Base-by-base conservation (phyloP, 2,888 invertebrate species). In the Acleris literana region DNA sequence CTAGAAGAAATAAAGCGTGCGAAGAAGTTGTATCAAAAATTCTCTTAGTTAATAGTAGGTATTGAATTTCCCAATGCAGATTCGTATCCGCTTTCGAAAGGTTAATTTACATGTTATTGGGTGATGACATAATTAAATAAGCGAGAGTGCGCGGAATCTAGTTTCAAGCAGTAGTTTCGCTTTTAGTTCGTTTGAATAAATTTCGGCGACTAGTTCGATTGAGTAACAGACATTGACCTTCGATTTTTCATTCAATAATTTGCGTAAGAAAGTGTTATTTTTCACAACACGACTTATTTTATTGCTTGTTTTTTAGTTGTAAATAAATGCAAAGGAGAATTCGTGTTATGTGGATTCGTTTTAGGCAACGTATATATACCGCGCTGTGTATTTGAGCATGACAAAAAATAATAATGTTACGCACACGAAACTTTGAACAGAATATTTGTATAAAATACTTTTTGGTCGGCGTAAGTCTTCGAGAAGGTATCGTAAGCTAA, bases 161-260 rank as follows among this genome's bases (percentile, higher is more conserved):
- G 69, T 71, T 68, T 73, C 76, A 75, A 79, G 72, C 73, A 72
- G 75, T 74, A 68, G 71, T 75, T 76, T 74, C 73, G 70, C 73
- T 74, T 72, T 77, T 75, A 70, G 60, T 68, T 69, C 69, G 71
- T 75, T 64, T 72, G 71, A 76, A 70, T 71, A 70, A 70, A 73
- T 72, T 74, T 68, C 63, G 68, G 64, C 59, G 67, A 69, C 68
- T 69, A 72, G 72, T 70, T 71, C 54, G 67, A 70, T 74, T 73
- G 71, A 74, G 69, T 71, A 75, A 76, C 70, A 75, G 76, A 77
- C 79, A 80, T 78, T 84, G 82, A 81, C 83, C 85, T 84, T 84
- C 75, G 67, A 70, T 72, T 74, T 74, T 64, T 70, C 71, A 39
- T 72, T 73, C 68, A 68, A 71, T 75, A 74, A 72, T 75, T 75